Base-by-base conservation (phyloP, 2,797 vertebrate genomes). In the Erethizon dorsatum region DNA sequence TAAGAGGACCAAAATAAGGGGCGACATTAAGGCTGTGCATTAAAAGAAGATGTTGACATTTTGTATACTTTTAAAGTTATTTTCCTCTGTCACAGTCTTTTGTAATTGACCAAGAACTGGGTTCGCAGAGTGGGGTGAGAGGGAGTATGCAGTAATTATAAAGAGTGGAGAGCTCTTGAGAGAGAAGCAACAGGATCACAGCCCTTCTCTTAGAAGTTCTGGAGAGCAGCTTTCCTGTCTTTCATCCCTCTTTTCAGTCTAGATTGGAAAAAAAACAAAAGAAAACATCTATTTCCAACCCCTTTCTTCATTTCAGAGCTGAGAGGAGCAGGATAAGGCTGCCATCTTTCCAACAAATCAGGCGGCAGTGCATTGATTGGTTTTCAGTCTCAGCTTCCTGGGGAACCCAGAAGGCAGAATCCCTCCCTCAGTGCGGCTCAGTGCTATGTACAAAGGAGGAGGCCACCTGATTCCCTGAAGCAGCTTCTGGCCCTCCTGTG, bases 191-290 rank as follows among this genome's bases (percentile, higher is more conserved):
- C 79, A 47, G 65, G 87, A 12, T 50, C 84, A 78, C n/a, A 82
- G 56, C 4, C 17, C 47, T 89, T 87, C 52, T 77, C 92, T 75
- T 47, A 12, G 20, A 67, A 89, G 89, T 89, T 82, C 59, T 83
- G 41, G 86, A 94, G 71, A 94, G 69, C 77, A 77, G 63, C 31
- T 69, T 92, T 79, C 20, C 85, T 73, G n/a, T 77, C 14, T 93
- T 84, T 65, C 50, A 45, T 56, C 31, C 87, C 33, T 78, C 83
- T 86, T 97, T 95, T 83, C 69, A 71, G 73, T 31, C 47, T 33
- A 71, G 73, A 88, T 75, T 90, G 77, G 80, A 61, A 88, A 85
- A 80, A 95, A 85, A 94, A 45, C 28, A 45, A 95, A 94, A 94
- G 59, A 86, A 87, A 75, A 47, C 5, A 22, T 54, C 20, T 52